Base-by-base conservation (phyloP, 2,888 invertebrate genomes). In the Cremastinae sp. region DNA sequence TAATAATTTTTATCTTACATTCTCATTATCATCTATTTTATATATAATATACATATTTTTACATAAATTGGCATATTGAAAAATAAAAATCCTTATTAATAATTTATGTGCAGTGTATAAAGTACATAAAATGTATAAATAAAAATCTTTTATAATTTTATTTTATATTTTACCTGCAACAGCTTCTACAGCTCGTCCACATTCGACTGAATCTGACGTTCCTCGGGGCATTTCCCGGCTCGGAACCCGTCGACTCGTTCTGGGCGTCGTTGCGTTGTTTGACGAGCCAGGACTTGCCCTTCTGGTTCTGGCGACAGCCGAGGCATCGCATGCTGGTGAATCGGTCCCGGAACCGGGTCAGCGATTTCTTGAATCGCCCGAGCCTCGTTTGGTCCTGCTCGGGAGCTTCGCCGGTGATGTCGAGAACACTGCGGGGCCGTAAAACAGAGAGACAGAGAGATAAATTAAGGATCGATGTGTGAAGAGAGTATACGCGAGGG, bases 131-230 rank as follows among this genome's bases (percentile, higher is more conserved):
- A 34, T 3, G 54, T 20, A 45, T 2, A 18, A 12, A 43, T 7
- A 36, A 12, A 62, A 62, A 47, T n/a, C n/a, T n/a, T n/a, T n/a
- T n/a, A n/a, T n/a, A n/a, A n/a, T n/a, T n/a, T n/a, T n/a, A n/a
- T n/a, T n/a, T n/a, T n/a, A n/a, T n/a, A n/a, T 53, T 20, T 16
- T 72, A 89, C 88, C 87, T 88, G 88, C 87, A 88, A 20, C 86
- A 84, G 10, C 84, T 78, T 80, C 85, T 87, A 38, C 87, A 75
- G 74, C 84, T 86, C 51, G 84, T 77, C 86, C 87, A 88, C 1
- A 61, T 18, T 51, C 73, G 34, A 41, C 34, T 65, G 22, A 14
- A 61, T 53, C 49, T 61, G 1, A 43, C 28, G 41, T 49, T 45
- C 14, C 43, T 49, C 8, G 41, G 8, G 66, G 75, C 36, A 18